Evolutionary conservation across 2,888 invertebrate genomes (phyloP).

Genomic region (Temnothorax unifasciatus): DNA sequence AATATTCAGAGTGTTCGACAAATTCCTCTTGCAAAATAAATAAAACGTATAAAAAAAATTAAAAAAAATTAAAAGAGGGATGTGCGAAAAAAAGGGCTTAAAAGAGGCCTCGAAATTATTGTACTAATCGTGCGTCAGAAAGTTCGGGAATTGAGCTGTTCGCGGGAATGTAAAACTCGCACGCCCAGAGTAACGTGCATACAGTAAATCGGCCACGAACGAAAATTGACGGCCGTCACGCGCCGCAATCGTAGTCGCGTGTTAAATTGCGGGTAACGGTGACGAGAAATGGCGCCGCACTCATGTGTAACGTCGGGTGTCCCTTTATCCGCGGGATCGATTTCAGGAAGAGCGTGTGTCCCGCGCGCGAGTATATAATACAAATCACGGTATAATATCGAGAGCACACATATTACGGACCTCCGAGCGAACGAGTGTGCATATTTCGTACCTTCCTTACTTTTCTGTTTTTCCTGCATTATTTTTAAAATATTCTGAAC

Average conservation of each 20-base stretch:
- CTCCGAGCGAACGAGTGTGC: neutral
- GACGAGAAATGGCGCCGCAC: constrained; percentile 64
- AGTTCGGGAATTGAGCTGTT: constrained; percentile 69
- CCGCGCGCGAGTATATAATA: constrained; percentile 15
- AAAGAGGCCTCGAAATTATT: constrained; percentile 20
- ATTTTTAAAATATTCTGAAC: neutral
- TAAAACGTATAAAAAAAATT: neutral
- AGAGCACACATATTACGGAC: neutral
- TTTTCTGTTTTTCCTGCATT: neutral
- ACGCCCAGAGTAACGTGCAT: constrained; percentile 34
- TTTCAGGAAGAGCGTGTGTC: constrained; percentile 36
- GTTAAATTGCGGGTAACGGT: constrained; percentile 63
- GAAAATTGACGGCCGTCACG: constrained; percentile 69
- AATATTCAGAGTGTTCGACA: neutral
- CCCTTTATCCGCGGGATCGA: constrained; percentile 48
- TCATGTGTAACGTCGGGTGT: constrained; percentile 41
- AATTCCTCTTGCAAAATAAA: neutral
- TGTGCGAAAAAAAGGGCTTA: neutral
- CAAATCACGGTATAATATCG: constrained; percentile 15
- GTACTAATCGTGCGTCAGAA: constrained; percentile 39
- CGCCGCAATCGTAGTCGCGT: constrained; percentile 63
- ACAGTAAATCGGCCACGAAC: constrained; percentile 45
- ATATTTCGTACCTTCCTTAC: neutral
- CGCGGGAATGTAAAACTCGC: constrained; percentile 53
- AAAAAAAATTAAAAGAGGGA: neutral